A percentile compares a stretch with the other conserved stretches of the same genome.
Evolutionary conservation across 2,888 invertebrate species (phyloP).

Genomic region (Ditula angustiorana): DNA sequence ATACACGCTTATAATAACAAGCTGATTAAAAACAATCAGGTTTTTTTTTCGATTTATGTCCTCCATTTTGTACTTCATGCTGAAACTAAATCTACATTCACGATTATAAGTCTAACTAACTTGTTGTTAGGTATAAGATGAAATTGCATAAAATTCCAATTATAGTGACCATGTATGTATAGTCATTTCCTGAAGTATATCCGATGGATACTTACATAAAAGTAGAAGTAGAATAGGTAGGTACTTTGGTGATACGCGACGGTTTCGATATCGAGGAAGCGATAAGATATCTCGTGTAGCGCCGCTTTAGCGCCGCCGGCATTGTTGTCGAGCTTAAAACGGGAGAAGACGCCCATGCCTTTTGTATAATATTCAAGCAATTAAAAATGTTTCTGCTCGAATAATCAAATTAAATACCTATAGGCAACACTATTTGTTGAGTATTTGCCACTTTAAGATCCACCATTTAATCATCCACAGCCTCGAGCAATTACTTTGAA

Average conservation of each 20-base stretch:
- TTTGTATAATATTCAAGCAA: background rate
- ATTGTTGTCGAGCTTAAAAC: constrained; percentile 49
- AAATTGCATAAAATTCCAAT: background rate
- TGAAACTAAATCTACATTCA: too few species aligned
- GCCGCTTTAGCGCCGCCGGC: constrained; percentile 54
- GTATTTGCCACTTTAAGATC: too few species aligned
- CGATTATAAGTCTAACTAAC: background rate
- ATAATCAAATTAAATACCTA: background rate
- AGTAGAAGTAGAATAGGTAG: background rate
- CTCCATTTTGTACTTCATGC: too few species aligned
- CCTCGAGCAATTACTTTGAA: too few species aligned
- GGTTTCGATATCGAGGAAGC: constrained; percentile 27
- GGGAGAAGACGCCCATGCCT: constrained; percentile 42
- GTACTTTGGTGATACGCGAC: constrained; percentile 6
- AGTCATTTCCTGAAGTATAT: background rate
- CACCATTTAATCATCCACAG: too few species aligned
- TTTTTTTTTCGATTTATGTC: too few species aligned
- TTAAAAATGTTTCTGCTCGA: background rate
- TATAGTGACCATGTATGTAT: background rate
- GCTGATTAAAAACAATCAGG: too few species aligned
- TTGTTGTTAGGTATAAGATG: background rate
- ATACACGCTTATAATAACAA: too few species aligned
- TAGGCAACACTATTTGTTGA: background rate
- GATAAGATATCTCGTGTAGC: constrained; percentile 45
- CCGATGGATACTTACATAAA: constrained; percentile 6